These are phyloP conservation scores for Dusona sp. DNA, from an alignment of 2,888 invertebrate species.

Conservation along the genomic window DNA sequence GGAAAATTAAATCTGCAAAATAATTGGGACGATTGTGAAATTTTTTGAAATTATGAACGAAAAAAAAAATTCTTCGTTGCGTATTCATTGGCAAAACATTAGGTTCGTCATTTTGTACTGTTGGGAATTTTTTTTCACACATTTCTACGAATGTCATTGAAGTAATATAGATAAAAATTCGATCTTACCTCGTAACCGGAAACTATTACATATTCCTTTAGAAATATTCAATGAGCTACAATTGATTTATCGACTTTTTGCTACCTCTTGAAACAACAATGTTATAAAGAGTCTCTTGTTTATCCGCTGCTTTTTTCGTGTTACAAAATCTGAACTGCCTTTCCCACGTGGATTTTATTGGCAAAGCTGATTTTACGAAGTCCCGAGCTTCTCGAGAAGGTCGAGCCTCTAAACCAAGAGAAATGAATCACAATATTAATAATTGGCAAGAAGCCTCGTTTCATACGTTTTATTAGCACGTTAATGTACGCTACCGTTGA, in stretches of 20 bases:
- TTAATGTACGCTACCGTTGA: conserved; percentile 14
- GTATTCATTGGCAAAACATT: not conserved
- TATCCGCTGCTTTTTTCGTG: not conserved
- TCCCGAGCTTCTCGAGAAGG: conserved; percentile 40
- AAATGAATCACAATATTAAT: conserved; percentile 59
- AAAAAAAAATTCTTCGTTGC: not conserved
- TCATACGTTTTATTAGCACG: conserved; percentile 50
- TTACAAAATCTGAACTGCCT: not conserved
- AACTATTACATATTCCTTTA: too few relatives aligned
- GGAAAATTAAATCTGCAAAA: not conserved
- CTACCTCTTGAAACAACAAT: not conserved
- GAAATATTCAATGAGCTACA: not conserved
- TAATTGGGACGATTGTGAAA: too few relatives aligned
- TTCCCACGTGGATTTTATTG: conserved; percentile 41
- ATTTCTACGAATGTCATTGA: too few relatives aligned
- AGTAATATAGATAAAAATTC: too few relatives aligned
- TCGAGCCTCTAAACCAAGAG: conserved; percentile 31
- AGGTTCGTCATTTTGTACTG: too few relatives aligned
- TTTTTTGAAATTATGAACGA: too few relatives aligned
- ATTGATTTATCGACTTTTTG: not conserved
- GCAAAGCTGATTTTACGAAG: conserved; percentile 41
- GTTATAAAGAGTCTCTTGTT: not conserved
- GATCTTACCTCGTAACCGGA: too few relatives aligned
- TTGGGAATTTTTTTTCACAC: too few relatives aligned
- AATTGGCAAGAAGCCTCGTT: conserved; percentile 60